These are phyloP conservation scores for roundworm (Caenorhabditis elegans) DNA, from an alignment of 1,140 invertebrate species.

Conservation along the genomic window WBcel235 BX284604.4:13786501-13787000, in stretches of 20 bases:
- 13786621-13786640: neutral
- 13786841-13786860: neutral
- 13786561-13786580: too few species aligned
- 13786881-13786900: neutral
- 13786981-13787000: too few species aligned
- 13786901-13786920: too few species aligned
- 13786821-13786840: neutral
- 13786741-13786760: neutral
- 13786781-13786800: slow-evolving; percentile 1
- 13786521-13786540: too few species aligned
- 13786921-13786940: too few species aligned
- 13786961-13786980: neutral
- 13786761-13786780: neutral
- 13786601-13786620: neutral
- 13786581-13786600: too few species aligned
- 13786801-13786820: neutral
- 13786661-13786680: slow-evolving; percentile 35
- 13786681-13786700: neutral
- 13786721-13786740: neutral
- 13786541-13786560: too few species aligned
- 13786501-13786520: too few species aligned
- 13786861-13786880: neutral
- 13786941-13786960: too few species aligned
- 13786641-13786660: slow-evolving; percentile 34
- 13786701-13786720: neutral